Evolutionary conservation across 2,113 vertebrate species (phyloP), one percentile per base, ranked within the genome.

Genomic region (Xyliphius kryptos): DNA sequence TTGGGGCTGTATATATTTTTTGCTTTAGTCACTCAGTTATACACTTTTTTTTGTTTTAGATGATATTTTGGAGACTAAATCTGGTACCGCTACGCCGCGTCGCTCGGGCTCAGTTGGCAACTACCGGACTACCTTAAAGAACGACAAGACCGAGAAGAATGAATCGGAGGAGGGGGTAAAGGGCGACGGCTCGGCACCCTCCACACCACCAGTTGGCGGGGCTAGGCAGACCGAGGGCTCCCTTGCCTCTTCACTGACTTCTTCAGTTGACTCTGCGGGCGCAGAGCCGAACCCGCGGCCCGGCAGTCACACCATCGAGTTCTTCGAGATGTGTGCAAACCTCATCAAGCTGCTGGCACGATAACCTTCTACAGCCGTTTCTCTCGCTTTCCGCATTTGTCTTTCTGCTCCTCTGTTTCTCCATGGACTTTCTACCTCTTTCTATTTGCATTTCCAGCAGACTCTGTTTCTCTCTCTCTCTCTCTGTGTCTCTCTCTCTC

Each of bases 261-360:
- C 92, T 48, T 93, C 90, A 21, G 86, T 91, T 49, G 95, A 97
- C 66, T 95, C 93, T n/a, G 85, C 87, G 1, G 87, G 79, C 44
- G 87, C 88, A 19, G 91, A 86, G 1, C 15, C 87, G 57, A 81
- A 87, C 75, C 88, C 94, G 26, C 88, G 93, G 65, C 90, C 95
- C 15, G 96, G 96, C 77, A 98, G 96, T 85, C 96, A 98, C 82
- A 97, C 94, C 52, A 97, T 97, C 72, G 95, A 98, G 67, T 98
- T 98, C 72, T 98, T 98, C 74, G 96, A 98, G 86, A 98, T 97
- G 93, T 98, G 95, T 78, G 96, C 96, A 61, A 97, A 98, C 82
- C 90, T 98, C 78, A 98, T 98, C 86, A 97, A 97, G 89, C 89
- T 98, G 80, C 93, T 98, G 83, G 95, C 96, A 82, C 95, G 95